Evolutionary conservation across 2,797 vertebrate species (phyloP).

Genomic region (Kryptopterus vitreolus): DNA sequence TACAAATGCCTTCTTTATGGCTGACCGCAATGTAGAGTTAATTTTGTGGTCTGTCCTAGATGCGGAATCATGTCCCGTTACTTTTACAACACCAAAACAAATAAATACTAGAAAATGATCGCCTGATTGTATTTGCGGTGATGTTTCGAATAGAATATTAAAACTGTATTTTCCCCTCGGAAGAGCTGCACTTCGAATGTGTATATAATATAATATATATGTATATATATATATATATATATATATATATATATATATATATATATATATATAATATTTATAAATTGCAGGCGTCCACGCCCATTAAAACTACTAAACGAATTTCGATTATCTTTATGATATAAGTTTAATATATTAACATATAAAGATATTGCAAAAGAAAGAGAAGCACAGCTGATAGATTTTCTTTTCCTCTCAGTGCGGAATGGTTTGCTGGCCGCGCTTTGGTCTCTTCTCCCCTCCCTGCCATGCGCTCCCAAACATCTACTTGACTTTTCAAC

Average conservation of each 20-base stretch:
- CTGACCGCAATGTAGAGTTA: background rate
- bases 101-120: too few species aligned
- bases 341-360: too few species aligned
- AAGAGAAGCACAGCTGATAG: background rate
- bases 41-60: background rate
- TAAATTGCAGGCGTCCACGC: too few species aligned
- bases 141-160: background rate
- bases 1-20: background rate
- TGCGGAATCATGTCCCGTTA: background rate
- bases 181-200: background rate
- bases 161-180: background rate
- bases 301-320: too few species aligned
- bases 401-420: background rate
- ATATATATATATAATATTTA: too few species aligned
- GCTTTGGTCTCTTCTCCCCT: background rate
- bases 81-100: background rate
- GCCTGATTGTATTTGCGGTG: background rate
- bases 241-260: too few species aligned
- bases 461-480: slow-evolving; percentile 42
- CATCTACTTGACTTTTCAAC: slow-evolving; percentile 79
- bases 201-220: too few species aligned
- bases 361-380: background rate
- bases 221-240: too few species aligned
- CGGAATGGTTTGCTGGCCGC: slow-evolving; percentile 4
- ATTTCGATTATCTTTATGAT: too few species aligned